Base-by-base conservation (phyloP, 2,888 invertebrate species). In the Allacma fusca region DNA sequence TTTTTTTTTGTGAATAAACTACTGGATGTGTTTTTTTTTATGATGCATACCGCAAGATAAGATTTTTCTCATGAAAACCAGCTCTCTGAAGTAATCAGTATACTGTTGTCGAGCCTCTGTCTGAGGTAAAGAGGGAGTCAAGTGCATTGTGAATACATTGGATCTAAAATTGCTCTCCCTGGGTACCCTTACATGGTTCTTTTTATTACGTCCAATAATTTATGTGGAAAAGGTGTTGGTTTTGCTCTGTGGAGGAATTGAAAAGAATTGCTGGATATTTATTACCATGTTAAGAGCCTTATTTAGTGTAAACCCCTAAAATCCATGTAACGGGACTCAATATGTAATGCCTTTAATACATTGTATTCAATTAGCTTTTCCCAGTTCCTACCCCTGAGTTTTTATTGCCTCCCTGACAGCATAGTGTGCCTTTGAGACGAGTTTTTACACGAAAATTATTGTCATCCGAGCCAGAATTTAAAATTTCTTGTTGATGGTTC, bases 381-480 rank as follows among this genome's bases (percentile, higher is more conserved):
- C 29, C 50, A 43, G 21, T 43, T 69, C n/a, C 69, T 69, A 43
- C 26, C 50, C 50, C 50, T 4, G 50, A 16, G 9, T 50, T 50
- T 50, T 50, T 50, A 16, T 50, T 16, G 50, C 50, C 50, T 50
- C 50, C 50, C 2, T 50, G 2, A 50, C 16, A 13, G 50, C 9
- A 50, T 13, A 50, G 16, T 13, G 5, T 40, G 40, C 13, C 40
- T n/a, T 13, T 40, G 40, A 5, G 59, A 59, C 12, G 59, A 21
- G 59, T 59, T 59, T 59, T 23, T n/a, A 59, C 5, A n/a, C 1
- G 16, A 62, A 62, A 62, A 62, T 21, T 57, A 24, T 72, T 72
- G 72, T 72, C 72, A 72, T 72, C 72, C 72, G 21, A 72, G 59
- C 34, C 59, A 34, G 34, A 57, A 34, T 72, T 72, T 59, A 72